A percentile compares a stretch with the other conserved stretches of the same genome.
These are phyloP conservation scores for Turdus rufiventris DNA, from an alignment of 2,113 vertebrate species.

Conservation along the genomic window DNA sequence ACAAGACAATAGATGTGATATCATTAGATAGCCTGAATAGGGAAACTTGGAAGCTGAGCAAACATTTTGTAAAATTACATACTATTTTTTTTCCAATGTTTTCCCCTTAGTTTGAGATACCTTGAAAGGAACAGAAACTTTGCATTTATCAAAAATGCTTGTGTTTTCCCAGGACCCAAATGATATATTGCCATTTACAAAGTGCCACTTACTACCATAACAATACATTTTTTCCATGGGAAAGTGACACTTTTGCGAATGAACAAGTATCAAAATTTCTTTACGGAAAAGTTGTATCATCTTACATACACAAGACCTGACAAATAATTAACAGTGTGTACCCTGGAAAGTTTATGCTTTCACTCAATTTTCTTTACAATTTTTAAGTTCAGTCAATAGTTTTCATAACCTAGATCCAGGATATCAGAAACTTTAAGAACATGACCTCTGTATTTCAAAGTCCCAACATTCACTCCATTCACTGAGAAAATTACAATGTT, in stretches of 20 bases:
- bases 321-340: background rate
- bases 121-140: background rate
- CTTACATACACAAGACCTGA: background rate
- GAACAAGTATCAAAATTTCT: background rate
- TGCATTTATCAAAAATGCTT: background rate
- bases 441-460: background rate
- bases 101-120: background rate
- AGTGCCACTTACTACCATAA: background rate
- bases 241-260: background rate
- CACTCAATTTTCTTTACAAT: background rate
- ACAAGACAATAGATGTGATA: background rate
- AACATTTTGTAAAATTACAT: background rate
- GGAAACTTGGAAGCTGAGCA: background rate
- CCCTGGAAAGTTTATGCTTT: background rate
- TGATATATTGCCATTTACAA: background rate
- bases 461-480: background rate
- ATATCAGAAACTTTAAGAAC: background rate
- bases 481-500: background rate
- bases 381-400: background rate
- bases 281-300: background rate
- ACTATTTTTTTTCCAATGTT: background rate
- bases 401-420: background rate
- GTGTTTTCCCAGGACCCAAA: background rate
- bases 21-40: background rate
- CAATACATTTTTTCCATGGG: background rate